Conservation (phyloP, 92 coral and sea anemone species). For the Palythoa grandis region DNA sequence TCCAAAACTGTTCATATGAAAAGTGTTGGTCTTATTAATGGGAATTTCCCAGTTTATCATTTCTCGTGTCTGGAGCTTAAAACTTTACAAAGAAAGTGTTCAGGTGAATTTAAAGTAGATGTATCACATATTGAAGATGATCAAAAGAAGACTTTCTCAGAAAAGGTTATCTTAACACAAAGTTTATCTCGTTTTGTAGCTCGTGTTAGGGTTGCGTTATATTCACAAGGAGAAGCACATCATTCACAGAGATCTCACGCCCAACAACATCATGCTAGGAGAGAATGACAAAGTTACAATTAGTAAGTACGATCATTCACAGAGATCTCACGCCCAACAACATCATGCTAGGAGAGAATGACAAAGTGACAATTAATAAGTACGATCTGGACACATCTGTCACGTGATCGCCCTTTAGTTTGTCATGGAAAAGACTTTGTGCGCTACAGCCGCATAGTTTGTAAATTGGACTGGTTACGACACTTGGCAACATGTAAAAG, state of each 20-base stretch:
- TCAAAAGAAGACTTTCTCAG: background rate
- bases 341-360: conserved; percentile 97
- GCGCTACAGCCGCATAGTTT: too few species aligned
- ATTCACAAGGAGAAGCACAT: conserved; percentile 97
- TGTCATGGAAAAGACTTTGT: too few species aligned
- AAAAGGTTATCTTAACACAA: background rate
- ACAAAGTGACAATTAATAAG: conserved; percentile 98
- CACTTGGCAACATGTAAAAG: too few species aligned
- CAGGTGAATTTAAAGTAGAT: too few species aligned
- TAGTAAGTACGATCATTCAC: conserved; percentile 86
- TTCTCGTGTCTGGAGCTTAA: too few species aligned
- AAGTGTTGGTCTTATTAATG: too few species aligned
- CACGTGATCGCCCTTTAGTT: too few species aligned
- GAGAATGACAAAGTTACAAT: conserved; percentile 97
- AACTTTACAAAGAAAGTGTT: too few species aligned
- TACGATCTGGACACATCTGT: background rate
- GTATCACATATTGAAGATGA: background rate
- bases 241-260: conserved; percentile 97
- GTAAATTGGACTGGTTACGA: too few species aligned
- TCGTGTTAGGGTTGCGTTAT: conserved; percentile 90
- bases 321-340: conserved; percentile 98
- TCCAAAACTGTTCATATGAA: too few species aligned
- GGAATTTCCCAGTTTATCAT: too few species aligned
- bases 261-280: conserved; percentile 99
- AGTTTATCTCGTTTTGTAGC: conserved; percentile 49